phyloP scores from a whole-genome alignment of 2,797 vertebrate genomes.

The Falco cherrug region DNA sequence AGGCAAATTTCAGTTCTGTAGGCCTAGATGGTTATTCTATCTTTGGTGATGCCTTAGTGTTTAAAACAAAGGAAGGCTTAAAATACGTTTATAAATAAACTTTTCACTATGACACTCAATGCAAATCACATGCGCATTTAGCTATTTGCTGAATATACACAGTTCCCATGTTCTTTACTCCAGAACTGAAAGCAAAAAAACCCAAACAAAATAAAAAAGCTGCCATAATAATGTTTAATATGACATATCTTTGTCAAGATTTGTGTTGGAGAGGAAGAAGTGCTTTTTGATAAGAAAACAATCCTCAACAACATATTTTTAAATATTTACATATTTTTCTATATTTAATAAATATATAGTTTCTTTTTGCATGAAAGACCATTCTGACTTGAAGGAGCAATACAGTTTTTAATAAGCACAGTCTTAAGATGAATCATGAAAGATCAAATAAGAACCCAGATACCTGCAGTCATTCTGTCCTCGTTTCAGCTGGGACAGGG shows the following conservation, averaged over 20 bases:
- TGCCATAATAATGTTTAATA: background rate
- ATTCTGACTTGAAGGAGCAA: background rate
- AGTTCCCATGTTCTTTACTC: background rate
- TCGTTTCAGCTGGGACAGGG: too few species aligned
- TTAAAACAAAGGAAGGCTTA: background rate
- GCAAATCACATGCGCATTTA: background rate
- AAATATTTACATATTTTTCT: background rate
- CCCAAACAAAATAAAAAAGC: background rate
- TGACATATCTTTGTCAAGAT: background rate
- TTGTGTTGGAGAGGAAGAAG: background rate
- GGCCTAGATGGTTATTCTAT: background rate
- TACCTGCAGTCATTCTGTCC: too few species aligned
- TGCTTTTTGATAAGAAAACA: background rate
- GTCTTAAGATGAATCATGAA: background rate
- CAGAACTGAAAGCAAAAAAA: background rate
- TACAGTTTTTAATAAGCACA: background rate
- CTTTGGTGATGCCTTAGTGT: background rate
- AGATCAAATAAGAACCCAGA: background rate
- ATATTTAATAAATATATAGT: background rate
- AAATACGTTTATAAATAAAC: background rate
- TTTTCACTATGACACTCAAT: background rate
- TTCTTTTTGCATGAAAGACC: background rate
- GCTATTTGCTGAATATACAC: background rate
- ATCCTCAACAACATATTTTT: background rate
- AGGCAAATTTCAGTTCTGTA: background rate